phyloP scores from a whole-genome alignment of 2,797 vertebrate genomes.

The Hippopotamyrus pictus region DNA sequence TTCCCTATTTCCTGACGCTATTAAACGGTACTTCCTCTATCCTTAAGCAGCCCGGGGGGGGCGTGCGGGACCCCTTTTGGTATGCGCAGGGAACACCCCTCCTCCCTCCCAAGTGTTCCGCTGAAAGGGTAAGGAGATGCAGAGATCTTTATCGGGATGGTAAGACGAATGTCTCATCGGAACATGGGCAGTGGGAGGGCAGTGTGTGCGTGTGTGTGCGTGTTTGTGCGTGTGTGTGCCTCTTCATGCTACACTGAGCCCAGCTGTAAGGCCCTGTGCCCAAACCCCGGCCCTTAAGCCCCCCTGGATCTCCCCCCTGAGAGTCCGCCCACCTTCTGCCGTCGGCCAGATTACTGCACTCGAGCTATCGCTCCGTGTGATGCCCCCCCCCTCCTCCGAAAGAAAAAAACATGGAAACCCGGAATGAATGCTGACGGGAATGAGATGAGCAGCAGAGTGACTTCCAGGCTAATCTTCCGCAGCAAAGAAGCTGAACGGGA shows the following conservation, averaged over 20 bases:
- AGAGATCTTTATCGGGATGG: slow-evolving; percentile 71
- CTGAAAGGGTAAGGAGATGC: slow-evolving; percentile 73
- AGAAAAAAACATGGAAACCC: background rate
- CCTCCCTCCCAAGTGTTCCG: slow-evolving; percentile 58
- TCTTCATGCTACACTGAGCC: background rate
- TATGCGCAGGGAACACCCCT: slow-evolving; percentile 62
- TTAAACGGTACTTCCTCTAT: slow-evolving; percentile 74
- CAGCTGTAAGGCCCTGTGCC: background rate
- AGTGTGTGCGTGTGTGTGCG: slow-evolving; percentile 43
- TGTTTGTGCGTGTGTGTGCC: background rate
- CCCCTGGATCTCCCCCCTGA: background rate
- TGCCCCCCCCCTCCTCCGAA: background rate
- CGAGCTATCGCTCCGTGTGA: background rate
- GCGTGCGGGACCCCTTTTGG: slow-evolving; percentile 61
- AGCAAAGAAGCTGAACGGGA: slow-evolving; percentile 20
- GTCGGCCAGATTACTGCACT: background rate
- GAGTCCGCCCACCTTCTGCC: background rate
- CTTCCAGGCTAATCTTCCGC: slow-evolving; percentile 7
- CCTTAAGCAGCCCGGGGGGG: slow-evolving; percentile 67
- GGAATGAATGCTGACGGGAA: background rate
- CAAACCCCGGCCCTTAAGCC: background rate
- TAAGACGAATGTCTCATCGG: slow-evolving; percentile 68
- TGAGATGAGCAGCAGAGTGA: background rate
- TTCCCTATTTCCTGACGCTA: slow-evolving; percentile 81
- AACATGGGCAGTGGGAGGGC: slow-evolving; percentile 64